Evolutionary conservation across 2,797 vertebrate species (phyloP).

Genomic region (Rhinophrynus dorsalis): DNA sequence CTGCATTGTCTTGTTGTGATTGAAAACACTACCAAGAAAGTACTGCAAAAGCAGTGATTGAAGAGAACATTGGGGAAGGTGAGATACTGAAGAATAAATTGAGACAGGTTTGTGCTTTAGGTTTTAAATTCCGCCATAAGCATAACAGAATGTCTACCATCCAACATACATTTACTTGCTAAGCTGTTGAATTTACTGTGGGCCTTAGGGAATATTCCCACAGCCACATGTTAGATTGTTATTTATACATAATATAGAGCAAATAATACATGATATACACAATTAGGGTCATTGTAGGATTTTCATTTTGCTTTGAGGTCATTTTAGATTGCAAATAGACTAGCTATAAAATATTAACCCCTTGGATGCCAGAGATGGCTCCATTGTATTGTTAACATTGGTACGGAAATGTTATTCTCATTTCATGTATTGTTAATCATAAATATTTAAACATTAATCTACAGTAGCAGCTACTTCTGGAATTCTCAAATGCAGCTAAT

Average conservation of each 20-base stretch:
- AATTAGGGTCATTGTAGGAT: too few relatives aligned
- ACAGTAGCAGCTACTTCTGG: too few relatives aligned
- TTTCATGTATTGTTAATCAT: too few relatives aligned
- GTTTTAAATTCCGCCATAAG: slow-evolving; percentile 26
- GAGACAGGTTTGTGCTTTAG: slow-evolving; percentile 41
- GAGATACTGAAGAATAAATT: slow-evolving; percentile 28
- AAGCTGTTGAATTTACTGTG: slow-evolving; percentile 3
- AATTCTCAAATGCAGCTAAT: too few relatives aligned
- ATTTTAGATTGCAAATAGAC: too few relatives aligned
- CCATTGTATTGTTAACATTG: too few relatives aligned
- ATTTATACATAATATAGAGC: neutral
- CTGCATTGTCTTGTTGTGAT: slow-evolving; percentile 30
- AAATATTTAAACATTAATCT: too few relatives aligned
- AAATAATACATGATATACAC: too few relatives aligned
- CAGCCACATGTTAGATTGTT: neutral
- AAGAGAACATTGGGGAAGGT: slow-evolving; percentile 2
- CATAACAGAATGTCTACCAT: slow-evolving; percentile 23
- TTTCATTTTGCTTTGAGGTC: too few relatives aligned
- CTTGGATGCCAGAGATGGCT: too few relatives aligned
- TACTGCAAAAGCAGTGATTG: slow-evolving; percentile 20
- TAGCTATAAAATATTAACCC: too few relatives aligned
- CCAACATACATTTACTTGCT: slow-evolving; percentile 36
- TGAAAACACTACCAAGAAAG: slow-evolving; percentile 16
- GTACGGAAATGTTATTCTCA: too few relatives aligned
- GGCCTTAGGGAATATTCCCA: slow-evolving; percentile 17